These are phyloP conservation scores for Erythrolamprus reginae DNA, from an alignment of 2,113 vertebrate species.

Conservation along the genomic window DNA sequence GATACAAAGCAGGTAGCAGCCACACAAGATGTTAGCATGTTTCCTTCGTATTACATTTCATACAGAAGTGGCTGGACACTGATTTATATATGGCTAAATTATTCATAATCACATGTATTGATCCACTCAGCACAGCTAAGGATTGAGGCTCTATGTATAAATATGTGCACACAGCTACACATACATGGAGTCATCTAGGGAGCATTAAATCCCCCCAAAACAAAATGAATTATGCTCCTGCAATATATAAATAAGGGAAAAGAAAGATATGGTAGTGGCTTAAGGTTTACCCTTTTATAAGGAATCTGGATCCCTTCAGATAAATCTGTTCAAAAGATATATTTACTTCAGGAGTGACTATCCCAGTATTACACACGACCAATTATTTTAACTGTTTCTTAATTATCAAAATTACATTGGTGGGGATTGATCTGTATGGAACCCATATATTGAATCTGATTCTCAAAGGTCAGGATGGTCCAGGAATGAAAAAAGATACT, in stretches of 20 bases:
- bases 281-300: background rate
- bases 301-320: background rate
- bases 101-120: no score
- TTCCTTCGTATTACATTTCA: no score
- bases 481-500: background rate
- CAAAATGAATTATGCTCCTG: background rate
- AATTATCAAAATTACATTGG: background rate
- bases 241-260: background rate
- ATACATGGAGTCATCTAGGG: background rate
- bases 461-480: background rate
- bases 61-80: background rate
- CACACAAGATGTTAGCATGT: background rate
- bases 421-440: background rate
- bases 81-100: background rate
- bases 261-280: background rate
- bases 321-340: background rate
- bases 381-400: background rate
- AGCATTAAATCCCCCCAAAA: background rate
- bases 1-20: background rate
- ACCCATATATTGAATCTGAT: background rate
- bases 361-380: background rate
- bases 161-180: background rate
- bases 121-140: background rate
- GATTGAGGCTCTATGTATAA: background rate
- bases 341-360: background rate